Base-by-base conservation (phyloP, 2,797 vertebrate species). In the Periophthalmus magnuspinnatus region DNA sequence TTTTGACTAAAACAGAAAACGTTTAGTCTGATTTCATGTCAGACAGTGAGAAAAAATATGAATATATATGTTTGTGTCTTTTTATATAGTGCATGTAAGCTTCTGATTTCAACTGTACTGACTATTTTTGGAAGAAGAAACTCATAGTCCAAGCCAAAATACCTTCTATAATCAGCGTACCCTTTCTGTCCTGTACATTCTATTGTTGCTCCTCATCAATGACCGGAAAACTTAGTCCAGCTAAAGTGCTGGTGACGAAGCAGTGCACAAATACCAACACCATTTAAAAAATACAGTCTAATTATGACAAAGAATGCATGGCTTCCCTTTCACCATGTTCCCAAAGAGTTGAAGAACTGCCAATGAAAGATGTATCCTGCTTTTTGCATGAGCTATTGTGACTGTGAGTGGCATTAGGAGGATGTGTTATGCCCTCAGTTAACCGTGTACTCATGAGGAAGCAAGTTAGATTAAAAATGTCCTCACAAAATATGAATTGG, bases 181-280 rank as follows among this genome's bases (percentile, higher is more conserved):
- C 78, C 72, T 78, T 87, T 85, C 81, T 78, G 66, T 73, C 67
- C 69, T 65, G 57, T 65, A 38, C 73, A 83, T 41, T 69, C 78
- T 69, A 87, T 91, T 93, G 90, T 92, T 85, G 74, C 60, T 69
- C 60, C 9, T 63, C 79, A 68, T 70, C 76, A 90, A 89, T 80
- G 65, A 79, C 82, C 70, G 85, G 92, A 91, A 91, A 78, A 48
- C 41, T 33, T 57, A 69, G 71, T 70, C n/a, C 24, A 76, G 60
- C 81, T 78, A 62, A 56, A 55, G 69, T 11, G 60, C 41, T 58
- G 80, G 70, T 75, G 79, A 84, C 38, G 72, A 72, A 84, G 75
- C 34, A 69, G 45, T 69, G 73, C 48, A 34, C 5, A 11, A 62
- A 62, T 34, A 65, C 81, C 72, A 80, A 84, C 72, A 69, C 72